Base-by-base conservation (phyloP, 2,888 invertebrate genomes). In the Chorisops tibialis region DNA sequence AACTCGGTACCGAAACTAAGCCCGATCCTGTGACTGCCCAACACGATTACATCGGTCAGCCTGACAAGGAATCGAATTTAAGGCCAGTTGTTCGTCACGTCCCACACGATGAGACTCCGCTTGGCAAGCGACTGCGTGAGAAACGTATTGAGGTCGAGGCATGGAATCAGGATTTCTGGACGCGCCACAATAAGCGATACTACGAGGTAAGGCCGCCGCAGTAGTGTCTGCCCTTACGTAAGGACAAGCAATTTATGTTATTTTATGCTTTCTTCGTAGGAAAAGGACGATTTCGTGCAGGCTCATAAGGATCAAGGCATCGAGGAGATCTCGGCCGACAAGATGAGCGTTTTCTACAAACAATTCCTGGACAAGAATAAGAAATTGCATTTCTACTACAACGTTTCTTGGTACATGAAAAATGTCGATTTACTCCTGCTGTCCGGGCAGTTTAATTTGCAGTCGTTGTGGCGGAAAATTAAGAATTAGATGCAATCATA, bases 311-410 rank as follows among this genome's bases (percentile, higher is more conserved):
- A 79, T 6, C 79, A 63, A n/a, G 73, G 72, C 21, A 66, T 83
- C 67, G 79, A 81, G 59, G 83, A 82, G 43, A 74, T 88, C 19
- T 84, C 86, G 4, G 87, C 91, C 1, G 91, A 92, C 77, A 88
- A 91, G 77, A 89, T 94, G 88, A 92, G 93, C 69, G 85, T 87
- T 21, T 94, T 94, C 77, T 94, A 94, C 73, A 93, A 91, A 79
- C 77, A 83, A 51, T 94, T 94, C 74, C 79, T 94, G 12, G 90
- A 93, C 74, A 87, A 88, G 72, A 90, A 93, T 74, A 89, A 88
- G 86, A 83, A 82, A 68, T 75, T 79, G 0, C 93, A 94, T 75
- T 77, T 88, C 0, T 77, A 81, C 63, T 94, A 93, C 73, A 94
- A 94, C 72, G 79, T 87, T 58, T 85, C 87, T 63, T 94, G 93